These are phyloP conservation scores for Malaclemys terrapin DNA, from an alignment of 2,113 vertebrate genomes.

Conservation along the genomic window DNA sequence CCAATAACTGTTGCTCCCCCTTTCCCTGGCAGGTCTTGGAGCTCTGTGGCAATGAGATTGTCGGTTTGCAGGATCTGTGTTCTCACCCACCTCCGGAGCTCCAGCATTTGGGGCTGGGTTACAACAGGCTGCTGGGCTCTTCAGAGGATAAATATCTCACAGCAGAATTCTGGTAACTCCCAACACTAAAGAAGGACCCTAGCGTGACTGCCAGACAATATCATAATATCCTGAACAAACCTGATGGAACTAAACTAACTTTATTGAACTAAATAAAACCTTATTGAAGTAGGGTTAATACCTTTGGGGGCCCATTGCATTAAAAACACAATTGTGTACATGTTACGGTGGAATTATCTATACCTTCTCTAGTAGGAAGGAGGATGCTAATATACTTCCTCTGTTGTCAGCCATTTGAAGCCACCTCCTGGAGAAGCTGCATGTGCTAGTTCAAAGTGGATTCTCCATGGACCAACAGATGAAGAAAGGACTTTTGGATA, in stretches of 20 bases:
- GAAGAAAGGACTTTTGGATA: neutral
- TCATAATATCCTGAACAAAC: neutral
- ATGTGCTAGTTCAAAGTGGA: neutral
- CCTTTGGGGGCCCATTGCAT: neutral
- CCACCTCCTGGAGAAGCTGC: neutral
- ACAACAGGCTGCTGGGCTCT: slow-evolving; percentile 80
- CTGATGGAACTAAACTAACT: neutral
- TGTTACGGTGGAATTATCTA: neutral
- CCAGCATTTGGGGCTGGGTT: slow-evolving; percentile 85
- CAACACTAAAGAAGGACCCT: neutral
- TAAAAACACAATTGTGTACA: neutral
- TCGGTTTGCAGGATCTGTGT: slow-evolving; percentile 78
- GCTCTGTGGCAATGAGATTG: slow-evolving; percentile 83
- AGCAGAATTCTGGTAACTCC: slow-evolving; percentile 81
- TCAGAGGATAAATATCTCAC: slow-evolving; percentile 75
- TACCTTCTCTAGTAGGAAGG: neutral
- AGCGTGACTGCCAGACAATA: neutral
- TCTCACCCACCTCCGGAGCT: slow-evolving; percentile 68
- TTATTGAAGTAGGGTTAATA: neutral
- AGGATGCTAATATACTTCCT: neutral
- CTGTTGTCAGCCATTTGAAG: neutral
- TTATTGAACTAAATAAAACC: neutral
- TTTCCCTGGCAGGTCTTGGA: slow-evolving; percentile 83
- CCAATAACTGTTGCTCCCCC: accelerated
- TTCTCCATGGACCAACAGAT: neutral